Base-by-base conservation (phyloP, 2,113 vertebrate genomes). In the Elachura formosa region DNA sequence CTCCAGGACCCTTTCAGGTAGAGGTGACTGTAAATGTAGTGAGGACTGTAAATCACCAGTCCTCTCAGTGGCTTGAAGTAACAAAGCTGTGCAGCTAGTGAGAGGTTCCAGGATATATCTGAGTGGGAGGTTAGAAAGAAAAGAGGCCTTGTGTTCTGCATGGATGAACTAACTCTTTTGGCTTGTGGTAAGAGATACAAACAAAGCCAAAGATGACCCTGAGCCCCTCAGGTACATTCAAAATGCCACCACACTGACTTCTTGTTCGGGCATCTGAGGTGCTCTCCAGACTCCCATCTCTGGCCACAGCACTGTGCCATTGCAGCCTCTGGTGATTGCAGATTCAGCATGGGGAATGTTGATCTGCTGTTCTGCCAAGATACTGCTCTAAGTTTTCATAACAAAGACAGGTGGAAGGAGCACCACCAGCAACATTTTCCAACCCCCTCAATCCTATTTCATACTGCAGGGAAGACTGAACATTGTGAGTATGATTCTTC, bases 271-370 rank as follows among this genome's bases (percentile, higher is more conserved):
- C 13, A n/a, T 23, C 41, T 11, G 10, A 11, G 25, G 25, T 54
- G 10, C 23, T 41, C 41, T 58, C 34, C 71, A 63, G 56, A 18
- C 13, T 66, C 29, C 56, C 4, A 3, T 12, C n/a, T 79, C 51
- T 48, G 10, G 13, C 34, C 46, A 67, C 20, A 36, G 11, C 15
- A 55, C 20, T 2, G 5, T 2, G 9, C 21, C 11, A 18, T 2
- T 49, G 21, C 34, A 85, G 58, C 24, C 36, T 72, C 59, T 34
- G 26, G 3, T 29, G 9, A 33, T 12, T 9, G 9, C n/a, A 59
- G 33, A 24, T 49, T 58, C 63, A 71, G 0, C 0, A 10, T 22
- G 33, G 59, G 38, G 9, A 71, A 6, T 31, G 22, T 0, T 52
- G 69, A 46, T 26, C 29, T 46, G 25, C 17, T 82, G 12, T 34